A percentile compares a stretch with the other conserved stretches of the same genome.
Evolutionary conservation across 1,140 invertebrate genomes (phyloP).

Genomic region (Tribolium madens): DNA sequence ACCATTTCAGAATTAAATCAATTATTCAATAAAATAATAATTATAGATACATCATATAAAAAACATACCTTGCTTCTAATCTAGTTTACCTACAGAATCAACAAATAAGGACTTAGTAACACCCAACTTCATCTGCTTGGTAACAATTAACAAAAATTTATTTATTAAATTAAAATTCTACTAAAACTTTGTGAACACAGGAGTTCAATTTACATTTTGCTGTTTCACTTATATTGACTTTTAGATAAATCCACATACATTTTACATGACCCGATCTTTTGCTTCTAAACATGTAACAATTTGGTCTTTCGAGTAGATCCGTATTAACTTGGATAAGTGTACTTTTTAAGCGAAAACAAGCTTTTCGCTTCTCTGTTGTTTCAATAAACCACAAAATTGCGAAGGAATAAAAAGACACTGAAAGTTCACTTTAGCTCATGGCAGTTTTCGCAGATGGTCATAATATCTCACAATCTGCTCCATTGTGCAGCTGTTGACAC

Average conservation of each 20-base stretch:
- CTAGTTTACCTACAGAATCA: too few relatives aligned
- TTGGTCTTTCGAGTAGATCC: neutral
- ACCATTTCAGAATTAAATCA: too few relatives aligned
- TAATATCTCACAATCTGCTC: neutral
- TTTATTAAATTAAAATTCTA: too few relatives aligned
- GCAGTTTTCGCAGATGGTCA: neutral
- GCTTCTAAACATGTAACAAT: neutral
- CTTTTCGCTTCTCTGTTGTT: neutral
- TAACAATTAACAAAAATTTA: too few relatives aligned
- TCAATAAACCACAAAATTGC: neutral
- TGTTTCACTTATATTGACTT: neutral
- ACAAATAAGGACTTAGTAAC: too few relatives aligned
- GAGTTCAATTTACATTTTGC: neutral
- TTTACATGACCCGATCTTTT: neutral
- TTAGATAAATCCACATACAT: neutral
- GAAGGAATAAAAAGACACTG: neutral
- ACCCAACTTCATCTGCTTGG: too few relatives aligned
- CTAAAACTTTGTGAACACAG: too few relatives aligned
- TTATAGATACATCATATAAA: too few relatives aligned
- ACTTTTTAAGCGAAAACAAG: neutral
- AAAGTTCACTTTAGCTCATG: neutral
- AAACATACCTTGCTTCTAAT: too few relatives aligned
- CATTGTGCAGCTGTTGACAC: neutral
- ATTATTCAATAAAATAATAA: too few relatives aligned
- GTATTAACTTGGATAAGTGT: neutral